phyloP scores from a whole-genome alignment of 2,113 vertebrate genomes.

The Centrocercus urophasianus region DNA sequence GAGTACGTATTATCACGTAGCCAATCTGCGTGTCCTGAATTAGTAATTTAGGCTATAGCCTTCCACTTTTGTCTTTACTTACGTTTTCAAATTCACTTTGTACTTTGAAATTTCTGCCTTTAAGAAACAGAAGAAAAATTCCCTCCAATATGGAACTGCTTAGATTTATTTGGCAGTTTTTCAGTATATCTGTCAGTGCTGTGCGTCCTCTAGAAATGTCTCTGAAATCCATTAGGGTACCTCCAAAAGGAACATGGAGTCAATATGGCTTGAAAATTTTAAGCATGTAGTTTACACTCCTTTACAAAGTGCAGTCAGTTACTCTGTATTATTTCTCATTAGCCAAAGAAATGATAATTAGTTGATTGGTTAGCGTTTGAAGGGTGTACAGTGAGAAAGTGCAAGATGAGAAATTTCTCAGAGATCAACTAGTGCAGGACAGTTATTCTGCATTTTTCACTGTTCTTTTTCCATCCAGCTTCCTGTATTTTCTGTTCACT shows the following conservation, averaged over 20 bases:
- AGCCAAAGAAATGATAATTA: background rate
- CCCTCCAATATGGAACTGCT: background rate
- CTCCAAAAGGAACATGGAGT: background rate
- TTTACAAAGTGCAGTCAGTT: background rate
- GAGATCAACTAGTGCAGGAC: background rate
- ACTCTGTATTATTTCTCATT: background rate
- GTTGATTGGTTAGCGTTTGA: background rate
- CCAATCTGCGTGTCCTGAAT: background rate
- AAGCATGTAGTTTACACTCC: background rate
- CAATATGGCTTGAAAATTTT: background rate
- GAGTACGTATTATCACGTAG: background rate
- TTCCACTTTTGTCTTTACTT: background rate
- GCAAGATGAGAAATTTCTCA: background rate
- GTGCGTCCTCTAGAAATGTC: background rate
- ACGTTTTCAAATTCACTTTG: background rate
- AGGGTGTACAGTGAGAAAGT: background rate
- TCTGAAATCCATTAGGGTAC: background rate
- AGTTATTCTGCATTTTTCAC: background rate
- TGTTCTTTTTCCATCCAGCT: background rate
- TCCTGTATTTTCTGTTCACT: background rate
- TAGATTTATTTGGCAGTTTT: background rate
- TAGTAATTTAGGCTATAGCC: background rate
- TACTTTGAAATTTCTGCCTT: background rate
- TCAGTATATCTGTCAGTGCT: background rate
- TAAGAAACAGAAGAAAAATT: background rate